Evolutionary conservation across 2,797 vertebrate species (phyloP).

Genomic region (Phrynocephalus forsythii): DNA sequence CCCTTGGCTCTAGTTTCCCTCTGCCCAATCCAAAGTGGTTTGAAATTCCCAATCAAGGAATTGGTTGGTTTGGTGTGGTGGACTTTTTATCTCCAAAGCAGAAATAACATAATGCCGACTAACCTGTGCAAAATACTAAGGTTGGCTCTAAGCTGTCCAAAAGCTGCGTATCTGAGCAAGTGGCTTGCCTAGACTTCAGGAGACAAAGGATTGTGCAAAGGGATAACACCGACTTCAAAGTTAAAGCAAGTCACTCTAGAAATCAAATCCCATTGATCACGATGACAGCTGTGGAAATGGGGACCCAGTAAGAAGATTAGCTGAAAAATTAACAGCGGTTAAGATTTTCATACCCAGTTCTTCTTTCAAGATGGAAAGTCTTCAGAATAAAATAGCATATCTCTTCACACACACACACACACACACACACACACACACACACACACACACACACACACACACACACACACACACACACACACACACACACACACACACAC

Average conservation of each 20-base stretch:
- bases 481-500: too few species aligned
- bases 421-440: too few species aligned
- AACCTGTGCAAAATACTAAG: slow-evolving; percentile 19
- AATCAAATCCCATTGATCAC: slow-evolving; percentile 62
- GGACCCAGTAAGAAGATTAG: slow-evolving; percentile 66
- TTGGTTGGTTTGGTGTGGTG: slow-evolving; percentile 7
- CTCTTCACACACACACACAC: not conserved
- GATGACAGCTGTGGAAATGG: slow-evolving; percentile 30
- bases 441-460: too few species aligned
- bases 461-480: too few species aligned
- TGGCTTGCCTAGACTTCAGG: slow-evolving; percentile 34
- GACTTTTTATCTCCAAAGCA: slow-evolving; percentile 32
- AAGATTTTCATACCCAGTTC: slow-evolving; percentile 48
- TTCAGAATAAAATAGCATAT: slow-evolving; percentile 32
- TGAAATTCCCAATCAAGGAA: slow-evolving; percentile 28
- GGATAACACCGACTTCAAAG: slow-evolving; percentile 68
- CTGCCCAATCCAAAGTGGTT: slow-evolving; percentile 31
- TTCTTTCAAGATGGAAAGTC: slow-evolving; percentile 46
- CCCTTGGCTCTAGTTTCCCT: not conserved
- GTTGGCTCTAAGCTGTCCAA: slow-evolving; percentile 40
- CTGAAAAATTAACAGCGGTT: not conserved
- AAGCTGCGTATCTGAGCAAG: slow-evolving; percentile 32
- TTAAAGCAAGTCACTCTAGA: slow-evolving; percentile 59
- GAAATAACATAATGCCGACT: slow-evolving; percentile 36
- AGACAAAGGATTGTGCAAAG: slow-evolving; percentile 51